Evolutionary conservation across 2,113 vertebrate genomes (phyloP), one percentile per base, ranked within the genome.

Genomic region (Lampris incognitus): DNA sequence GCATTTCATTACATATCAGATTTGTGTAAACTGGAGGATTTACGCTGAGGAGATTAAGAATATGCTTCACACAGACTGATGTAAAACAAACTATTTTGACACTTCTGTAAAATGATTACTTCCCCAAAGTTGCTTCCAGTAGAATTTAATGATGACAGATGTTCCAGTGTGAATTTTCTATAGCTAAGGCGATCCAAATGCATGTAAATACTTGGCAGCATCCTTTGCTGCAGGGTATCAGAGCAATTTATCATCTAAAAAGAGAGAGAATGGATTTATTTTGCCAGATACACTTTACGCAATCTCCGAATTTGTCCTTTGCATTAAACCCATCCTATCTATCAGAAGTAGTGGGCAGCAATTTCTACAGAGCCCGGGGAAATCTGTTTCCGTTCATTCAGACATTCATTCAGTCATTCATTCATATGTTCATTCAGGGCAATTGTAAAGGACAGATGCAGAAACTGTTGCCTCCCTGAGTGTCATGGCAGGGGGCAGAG

Each of bases 1-100:
- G 9, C 37, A 73, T 73, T 78, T 88, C 42, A 76, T 79, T 67
- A 69, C 55, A 36, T 69, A 78, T 82, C 51, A 76, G 62, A 84
- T 42, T n/a, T 66, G 49, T 24, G 41, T 57, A 9, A 4, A 38
- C 11, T 36, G 37, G 38, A 63, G 36, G 68, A 82, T 66, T 11
- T 76, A 42, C 6, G 46, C 24, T 46, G 4, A 41, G 41, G 66
- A 59, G 37, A n/a, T 9, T 48, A 44, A 11, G 54, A 52, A 64
- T 37, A 60, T 63, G 24, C 11, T 65, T 7, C 50, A 10, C 39
- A 50, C 55, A 13, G 11, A n/a, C 10, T 49, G 2, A 52, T 63
- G 38, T 64, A n/a, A 58, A 46, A 63, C 9, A 48, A 48, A 49
- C 9, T 41, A 13, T 68, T 62, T 41, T 66, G 48, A 72, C 6